Evolutionary conservation across 2,113 vertebrate species (phyloP), one percentile per base, ranked within the genome.

Genomic region (Syngnathus floridae): DNA sequence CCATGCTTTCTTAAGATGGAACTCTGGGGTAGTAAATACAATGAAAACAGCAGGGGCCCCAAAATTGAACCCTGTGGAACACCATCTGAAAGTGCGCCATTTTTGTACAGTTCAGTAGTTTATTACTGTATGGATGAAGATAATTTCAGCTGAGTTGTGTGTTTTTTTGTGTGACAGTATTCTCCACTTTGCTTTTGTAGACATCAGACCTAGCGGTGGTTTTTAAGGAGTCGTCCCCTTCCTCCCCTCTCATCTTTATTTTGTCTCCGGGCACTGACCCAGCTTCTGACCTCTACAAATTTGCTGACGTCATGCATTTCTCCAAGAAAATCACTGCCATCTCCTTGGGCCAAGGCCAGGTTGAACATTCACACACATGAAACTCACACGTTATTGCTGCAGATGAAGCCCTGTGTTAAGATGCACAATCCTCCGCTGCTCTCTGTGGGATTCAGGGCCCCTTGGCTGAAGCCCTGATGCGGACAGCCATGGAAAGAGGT

Each of bases 261-360:
- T 89, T 96, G 26, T 95, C 93, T 0, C 92, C 94, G 0, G 95
- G 95, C 58, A 93, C 94, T 4, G 94, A 96, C 80, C 94, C 95
- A 0, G 93, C 94, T 31, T 91, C 92, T 0, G 90, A 94, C 79
- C 92, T 98, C 57, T 95, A 95, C 87, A 96, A 92, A 73, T 96
- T 98, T 86, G 93, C 94, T 13, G 94, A 95, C 72, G 88, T 90
- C 79, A 97, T 94, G 93, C 93, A 91, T 69, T 96, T 96, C 83
- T 92, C 94, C 41, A 90, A 93, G 61, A 97, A 95, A 75, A 87
- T 96, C 35, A 87, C 81, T 19, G 92, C 92, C 76, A 94, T 98
- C 82, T 98, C 94, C 45, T 85, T 96, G 41, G 94, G 94, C 12
- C 95, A 96, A 76, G 95, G 95, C 48, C 95, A 95, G 92, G 94